Percentiles rank a stretch among this genome's conserved stretches.
Conservation (phyloP, 2,113 vertebrate species). For the Coracopsis vasa region DNA sequence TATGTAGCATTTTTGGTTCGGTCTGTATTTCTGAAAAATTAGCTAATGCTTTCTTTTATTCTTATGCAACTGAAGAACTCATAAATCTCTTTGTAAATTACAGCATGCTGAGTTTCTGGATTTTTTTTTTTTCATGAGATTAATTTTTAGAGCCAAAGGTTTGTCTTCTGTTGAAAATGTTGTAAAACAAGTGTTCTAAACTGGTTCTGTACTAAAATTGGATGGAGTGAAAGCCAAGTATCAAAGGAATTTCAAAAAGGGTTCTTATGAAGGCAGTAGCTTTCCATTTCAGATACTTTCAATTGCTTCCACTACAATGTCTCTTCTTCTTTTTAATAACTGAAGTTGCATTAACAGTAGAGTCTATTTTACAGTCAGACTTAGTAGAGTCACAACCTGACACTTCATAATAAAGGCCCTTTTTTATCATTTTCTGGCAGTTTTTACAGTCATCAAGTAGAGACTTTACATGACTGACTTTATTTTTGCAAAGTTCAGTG, state of each 20-base stretch:
- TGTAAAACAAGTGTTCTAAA: slow-evolving; percentile 20
- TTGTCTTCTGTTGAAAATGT: not conserved
- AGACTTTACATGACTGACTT: not conserved
- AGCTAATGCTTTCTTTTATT: slow-evolving; percentile 30
- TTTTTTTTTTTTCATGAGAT: not conserved
- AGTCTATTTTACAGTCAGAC: not conserved
- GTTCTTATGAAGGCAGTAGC: not conserved
- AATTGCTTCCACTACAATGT: not conserved
- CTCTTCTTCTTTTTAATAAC: not conserved
- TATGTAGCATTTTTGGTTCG: slow-evolving; percentile 40
- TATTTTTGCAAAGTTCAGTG: not conserved
- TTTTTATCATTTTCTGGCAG: not conserved
- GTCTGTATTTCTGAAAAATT: slow-evolving; percentile 53
- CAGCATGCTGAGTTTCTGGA: not conserved
- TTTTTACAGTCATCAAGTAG: not conserved
- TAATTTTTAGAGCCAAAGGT: slow-evolving; percentile 8
- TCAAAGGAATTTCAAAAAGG: not conserved
- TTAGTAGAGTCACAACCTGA: not conserved
- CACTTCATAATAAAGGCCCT: not conserved
- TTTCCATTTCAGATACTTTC: not conserved
- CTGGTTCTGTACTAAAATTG: not conserved
- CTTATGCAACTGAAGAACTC: slow-evolving; percentile 32
- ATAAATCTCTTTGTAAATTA: slow-evolving; percentile 49
- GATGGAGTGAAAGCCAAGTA: not conserved
- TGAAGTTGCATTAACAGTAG: not conserved